Evolutionary conservation across 2,797 vertebrate genomes (phyloP), one percentile per base, ranked within the genome.

Genomic region (Bovichtus variegatus): DNA sequence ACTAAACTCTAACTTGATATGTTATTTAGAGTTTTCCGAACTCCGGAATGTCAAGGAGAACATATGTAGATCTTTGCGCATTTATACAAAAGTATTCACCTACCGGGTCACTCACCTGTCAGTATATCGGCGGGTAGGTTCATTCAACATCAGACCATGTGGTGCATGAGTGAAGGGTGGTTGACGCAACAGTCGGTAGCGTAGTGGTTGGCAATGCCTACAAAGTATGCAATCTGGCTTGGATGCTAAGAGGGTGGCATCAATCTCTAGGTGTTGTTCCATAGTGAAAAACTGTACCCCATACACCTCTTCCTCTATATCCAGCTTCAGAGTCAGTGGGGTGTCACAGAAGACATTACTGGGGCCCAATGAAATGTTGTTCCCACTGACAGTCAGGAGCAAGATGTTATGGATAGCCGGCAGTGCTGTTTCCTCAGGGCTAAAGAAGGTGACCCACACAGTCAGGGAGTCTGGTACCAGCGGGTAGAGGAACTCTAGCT

Each of bases 241-340:
- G 7, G 98, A 99, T n/a, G 96, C 95, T 87, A 99, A 88, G 91
- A 99, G 96, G 68, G 96, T 97, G 3, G 97, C 97, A 1, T 99
- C 98, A 0, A 99, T 99, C 84, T 99, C 98, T 71, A 99, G 92
- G 85, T 97, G 96, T 71, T 99, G 97, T 38, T 99, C 98, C 92
- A 98, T 95, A 0, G 98, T 99, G 92, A 97, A 99, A 90, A 99
- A 97, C 91, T 99, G 97, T 31, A 99, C 96, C 9, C 96, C 97
- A 0, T 96, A 97, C 2, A 99, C 96, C 54, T 97, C 96, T 62
- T 98, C 97, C 0, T 91, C 88, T 54, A 97, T 92, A 9, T 95
- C 94, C 86, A 99, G 93, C 82, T 95, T 97, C 84, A 99, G 92
- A 63, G 98, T 99, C 82, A 99, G 89, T 0, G 98, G 97, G 25